Percentiles rank a stretch among this genome's conserved stretches.
These are phyloP conservation scores for Molanna angustata DNA, from an alignment of 2,888 invertebrate species.

Conservation along the genomic window DNA sequence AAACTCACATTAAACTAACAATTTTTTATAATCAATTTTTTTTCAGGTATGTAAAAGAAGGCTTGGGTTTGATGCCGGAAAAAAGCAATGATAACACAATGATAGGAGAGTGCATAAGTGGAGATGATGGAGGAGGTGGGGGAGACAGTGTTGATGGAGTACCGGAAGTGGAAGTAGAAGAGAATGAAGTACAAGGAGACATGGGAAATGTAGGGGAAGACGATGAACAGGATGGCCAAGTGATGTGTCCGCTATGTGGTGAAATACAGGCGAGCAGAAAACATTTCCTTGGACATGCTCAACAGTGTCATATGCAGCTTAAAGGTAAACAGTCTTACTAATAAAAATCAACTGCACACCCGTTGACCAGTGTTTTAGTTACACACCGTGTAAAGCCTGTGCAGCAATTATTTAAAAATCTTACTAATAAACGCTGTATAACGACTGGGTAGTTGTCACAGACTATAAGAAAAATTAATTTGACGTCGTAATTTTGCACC, in stretches of 20 bases:
- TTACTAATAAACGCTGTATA: no score
- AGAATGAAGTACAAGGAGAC: neutral
- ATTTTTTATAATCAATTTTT: no score
- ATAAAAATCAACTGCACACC: no score
- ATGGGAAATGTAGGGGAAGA: neutral
- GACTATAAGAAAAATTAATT: no score
- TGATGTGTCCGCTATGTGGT: constrained; percentile 28
- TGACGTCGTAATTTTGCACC: no score
- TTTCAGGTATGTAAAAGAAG: constrained; percentile 21
- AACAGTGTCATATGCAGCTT: constrained; percentile 27
- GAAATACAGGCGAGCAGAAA: constrained; percentile 18
- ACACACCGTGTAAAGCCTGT: no score
- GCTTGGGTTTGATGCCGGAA: constrained; percentile 12
- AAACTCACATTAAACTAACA: no score
- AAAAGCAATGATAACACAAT: neutral
- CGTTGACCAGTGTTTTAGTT: no score
- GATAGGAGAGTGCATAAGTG: constrained; percentile 10
- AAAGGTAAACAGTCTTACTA: constrained; percentile 30
- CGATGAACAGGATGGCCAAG: neutral
- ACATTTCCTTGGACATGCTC: constrained; percentile 23
- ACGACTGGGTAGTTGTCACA: no score
- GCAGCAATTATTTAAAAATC: no score
- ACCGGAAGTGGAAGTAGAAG: constrained; percentile 4
- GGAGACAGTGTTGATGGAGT: neutral
- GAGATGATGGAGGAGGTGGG: neutral